Percentiles rank a stretch among this genome's conserved stretches.
These are phyloP conservation scores for Andricus grossulariae DNA, from an alignment of 1,140 invertebrate genomes.

Conservation along the genomic window DNA sequence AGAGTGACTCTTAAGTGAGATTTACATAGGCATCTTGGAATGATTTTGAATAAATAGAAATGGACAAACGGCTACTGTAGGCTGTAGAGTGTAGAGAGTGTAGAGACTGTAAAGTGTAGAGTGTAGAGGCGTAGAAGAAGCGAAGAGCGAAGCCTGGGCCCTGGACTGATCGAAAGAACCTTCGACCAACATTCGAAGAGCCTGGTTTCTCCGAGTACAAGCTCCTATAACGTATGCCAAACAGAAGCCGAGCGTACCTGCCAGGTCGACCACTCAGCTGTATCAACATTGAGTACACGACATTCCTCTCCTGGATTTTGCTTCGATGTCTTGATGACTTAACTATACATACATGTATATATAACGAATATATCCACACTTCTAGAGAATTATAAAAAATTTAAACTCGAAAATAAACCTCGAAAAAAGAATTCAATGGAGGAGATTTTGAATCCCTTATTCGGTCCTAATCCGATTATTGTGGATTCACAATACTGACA, in stretches of 20 bases:
- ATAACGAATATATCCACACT: too few relatives aligned
- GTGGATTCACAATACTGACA: too few relatives aligned
- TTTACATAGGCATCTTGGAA: conserved; percentile 32
- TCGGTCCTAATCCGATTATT: too few relatives aligned
- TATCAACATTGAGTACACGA: conserved; percentile 76
- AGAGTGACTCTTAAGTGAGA: conserved; percentile 30
- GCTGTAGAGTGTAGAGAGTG: too few relatives aligned
- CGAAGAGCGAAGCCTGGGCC: neutral
- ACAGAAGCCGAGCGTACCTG: conserved; percentile 73
- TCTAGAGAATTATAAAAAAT: too few relatives aligned
- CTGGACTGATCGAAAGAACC: conserved; percentile 38
- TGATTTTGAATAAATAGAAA: conserved; percentile 63
- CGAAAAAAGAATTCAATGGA: too few relatives aligned
- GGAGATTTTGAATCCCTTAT: too few relatives aligned
- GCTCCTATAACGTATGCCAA: conserved; percentile 67
- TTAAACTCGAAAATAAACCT: too few relatives aligned
- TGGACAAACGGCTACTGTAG: conserved; percentile 62
- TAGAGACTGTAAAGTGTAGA: too few relatives aligned
- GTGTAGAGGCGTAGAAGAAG: conserved; percentile 47
- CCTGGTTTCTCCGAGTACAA: conserved; percentile 43
- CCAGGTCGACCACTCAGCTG: conserved; percentile 74
- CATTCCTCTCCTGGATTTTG: conserved; percentile 68
- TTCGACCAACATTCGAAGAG: conserved; percentile 31
- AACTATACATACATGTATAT: neutral
- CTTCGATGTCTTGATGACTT: conserved; percentile 5